phyloP scores from a whole-genome alignment of 2,888 invertebrate species.

The Cacoxenus indagator region DNA sequence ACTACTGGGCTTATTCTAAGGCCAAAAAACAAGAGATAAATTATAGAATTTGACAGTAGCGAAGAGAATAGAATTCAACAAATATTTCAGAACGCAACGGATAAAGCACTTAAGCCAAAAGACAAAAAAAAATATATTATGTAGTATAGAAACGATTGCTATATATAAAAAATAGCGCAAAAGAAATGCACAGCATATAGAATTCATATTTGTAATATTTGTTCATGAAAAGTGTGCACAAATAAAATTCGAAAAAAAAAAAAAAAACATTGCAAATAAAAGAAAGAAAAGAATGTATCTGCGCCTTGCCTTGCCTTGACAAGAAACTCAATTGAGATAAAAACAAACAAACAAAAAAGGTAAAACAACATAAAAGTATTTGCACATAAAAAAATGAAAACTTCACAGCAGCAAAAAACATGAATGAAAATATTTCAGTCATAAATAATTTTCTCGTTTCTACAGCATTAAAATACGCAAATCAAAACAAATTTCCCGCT shows the following conservation, averaged over 20 bases:
- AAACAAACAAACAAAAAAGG: conserved; percentile 30
- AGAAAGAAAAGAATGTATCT: conserved; percentile 14
- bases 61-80: background rate
- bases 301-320: conserved; percentile 12
- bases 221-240: conserved; percentile 16
- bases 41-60: background rate
- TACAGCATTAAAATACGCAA: background rate
- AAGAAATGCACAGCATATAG: background rate
- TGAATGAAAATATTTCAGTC: conserved; percentile 53
- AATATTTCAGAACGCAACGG: conserved; percentile 18
- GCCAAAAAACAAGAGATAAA: too few relatives aligned
- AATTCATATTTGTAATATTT: conserved; percentile 3
- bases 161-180: background rate
- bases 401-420: conserved; percentile 39
- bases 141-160: background rate
- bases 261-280: conserved; percentile 27
- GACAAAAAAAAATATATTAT: background rate
- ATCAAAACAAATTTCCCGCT: background rate
- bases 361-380: conserved; percentile 33
- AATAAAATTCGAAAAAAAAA: conserved; percentile 30
- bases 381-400: conserved; percentile 22
- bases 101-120: conserved; percentile 7
- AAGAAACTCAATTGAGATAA: background rate
- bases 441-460: conserved; percentile 44
- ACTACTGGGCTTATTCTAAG: too few relatives aligned